Evolutionary conservation across 2,797 vertebrate genomes (phyloP), one percentile per base, ranked within the genome.

Genomic region (Anguilla anguilla): DNA sequence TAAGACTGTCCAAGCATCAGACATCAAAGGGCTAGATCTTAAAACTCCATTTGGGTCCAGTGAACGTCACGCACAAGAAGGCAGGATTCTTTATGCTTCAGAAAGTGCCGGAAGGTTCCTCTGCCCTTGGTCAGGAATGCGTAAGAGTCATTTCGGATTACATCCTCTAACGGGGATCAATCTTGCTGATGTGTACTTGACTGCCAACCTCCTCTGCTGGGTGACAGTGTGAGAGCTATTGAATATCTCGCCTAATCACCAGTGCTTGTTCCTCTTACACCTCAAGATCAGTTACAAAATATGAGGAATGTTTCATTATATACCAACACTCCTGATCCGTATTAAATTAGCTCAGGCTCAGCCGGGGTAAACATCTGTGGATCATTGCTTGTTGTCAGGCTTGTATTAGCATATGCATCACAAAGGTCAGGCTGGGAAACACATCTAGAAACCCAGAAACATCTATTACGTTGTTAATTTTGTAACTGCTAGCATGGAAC

Each of bases 151-250:
- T 86, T 86, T 87, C 84, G 85, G 83, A 77, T 64, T 28, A 83
- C 19, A 85, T 85, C 79, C 59, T 15, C 13, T 87, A 19, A 88
- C 79, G 28, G 31, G 22, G 79, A 87, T 89, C 67, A 88, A 87
- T 89, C 69, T 61, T 89, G 28, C 79, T 81, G 55, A 61, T 87
- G 82, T 57, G 61, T 59, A 28, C 43, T 79, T 61, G 53, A 79
- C 25, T 89, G 87, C 86, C 88, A 89, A 46, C 59, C 77, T 81
- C 82, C 55, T 39, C 72, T 77, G 77, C 72, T 77, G 85, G 86
- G 86, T 83, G 88, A 91, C 89, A 89, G 83, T 86, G 81, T 86
- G 88, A 81, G 72, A 90, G 81, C 67, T 86, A 90, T 89, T 91
- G 88, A 88, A 86, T 69, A 74, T 57, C 77, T 85, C 57, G 67